phyloP scores from a whole-genome alignment of 1,140 invertebrate genomes.

The Drosophila navojoa region DNA sequence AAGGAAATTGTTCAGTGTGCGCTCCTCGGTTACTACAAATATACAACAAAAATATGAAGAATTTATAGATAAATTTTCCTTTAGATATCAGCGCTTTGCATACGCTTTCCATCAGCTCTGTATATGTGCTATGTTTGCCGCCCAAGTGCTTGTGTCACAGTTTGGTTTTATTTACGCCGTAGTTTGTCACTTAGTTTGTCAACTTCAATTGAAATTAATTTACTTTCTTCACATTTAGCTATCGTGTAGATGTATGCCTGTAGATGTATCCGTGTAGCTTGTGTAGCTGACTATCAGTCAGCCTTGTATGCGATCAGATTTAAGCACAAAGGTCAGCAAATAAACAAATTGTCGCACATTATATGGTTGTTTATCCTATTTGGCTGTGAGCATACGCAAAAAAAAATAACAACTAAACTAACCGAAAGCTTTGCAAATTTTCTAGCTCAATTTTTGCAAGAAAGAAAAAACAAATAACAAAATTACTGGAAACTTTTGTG shows the following conservation, averaged over 20 bases:
- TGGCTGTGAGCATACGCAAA: constrained; percentile 8
- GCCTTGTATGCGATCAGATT: constrained; percentile 83
- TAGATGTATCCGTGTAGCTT: constrained; percentile 35
- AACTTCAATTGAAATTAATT: constrained; percentile 83
- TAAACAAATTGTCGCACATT: constrained; percentile 78
- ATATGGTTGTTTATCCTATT: constrained; percentile 53
- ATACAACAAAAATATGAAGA: neutral
- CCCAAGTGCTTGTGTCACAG: constrained; percentile 58
- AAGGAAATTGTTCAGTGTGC: neutral
- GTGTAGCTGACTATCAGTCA: constrained; percentile 41
- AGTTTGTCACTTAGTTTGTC: constrained; percentile 69
- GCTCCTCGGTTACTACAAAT: too few species aligned
- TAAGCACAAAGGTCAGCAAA: constrained; percentile 81
- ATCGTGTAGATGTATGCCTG: constrained; percentile 12
- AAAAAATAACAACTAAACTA: constrained; percentile 1
- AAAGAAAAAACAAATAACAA: neutral
- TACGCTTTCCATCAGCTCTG: constrained; percentile 35
- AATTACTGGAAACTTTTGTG: constrained; percentile 2
- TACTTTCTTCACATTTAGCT: constrained; percentile 70
- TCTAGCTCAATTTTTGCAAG: constrained; percentile 23
- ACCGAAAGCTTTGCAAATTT: constrained; percentile 8
- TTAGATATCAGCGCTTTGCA: constrained; percentile 9
- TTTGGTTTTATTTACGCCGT: constrained; percentile 74
- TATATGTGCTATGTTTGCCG: constrained; percentile 24
- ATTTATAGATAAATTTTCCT: neutral